These are phyloP conservation scores for Antennarius maculatus DNA, from an alignment of 2,797 vertebrate species.

Conservation along the genomic window DNA sequence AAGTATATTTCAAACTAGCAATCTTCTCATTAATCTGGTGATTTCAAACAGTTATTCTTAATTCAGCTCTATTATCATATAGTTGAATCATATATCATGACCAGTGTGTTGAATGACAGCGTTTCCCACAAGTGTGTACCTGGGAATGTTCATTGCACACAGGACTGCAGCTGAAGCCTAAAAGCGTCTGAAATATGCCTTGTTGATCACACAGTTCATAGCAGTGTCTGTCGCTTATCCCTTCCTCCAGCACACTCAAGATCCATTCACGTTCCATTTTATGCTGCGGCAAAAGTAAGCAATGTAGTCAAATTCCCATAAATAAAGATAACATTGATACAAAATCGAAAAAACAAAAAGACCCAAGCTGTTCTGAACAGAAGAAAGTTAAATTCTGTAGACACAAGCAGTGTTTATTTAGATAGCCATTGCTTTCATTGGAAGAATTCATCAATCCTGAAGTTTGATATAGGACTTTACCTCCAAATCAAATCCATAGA, in stretches of 20 bases:
- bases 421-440: conserved; percentile 10
- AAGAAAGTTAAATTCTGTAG: conserved; percentile 49
- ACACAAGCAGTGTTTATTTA: conserved; percentile 36
- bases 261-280: conserved; percentile 90
- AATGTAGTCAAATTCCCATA: conserved; percentile 9
- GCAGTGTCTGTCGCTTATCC: conserved; percentile 86
- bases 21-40: not conserved
- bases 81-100: not conserved
- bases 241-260: conserved; percentile 86
- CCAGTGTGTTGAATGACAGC: not conserved
- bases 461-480: conserved; percentile 69
- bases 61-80: not conserved
- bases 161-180: conserved; percentile 88
- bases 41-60: not conserved
- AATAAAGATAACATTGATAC: conserved; percentile 29
- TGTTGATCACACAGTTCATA: conserved; percentile 89
- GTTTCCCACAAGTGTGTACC: conserved; percentile 72
- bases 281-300: conserved; percentile 77
- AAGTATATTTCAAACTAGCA: not conserved
- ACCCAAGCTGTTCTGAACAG: conserved; percentile 22
- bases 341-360: conserved; percentile 33
- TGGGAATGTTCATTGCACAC: conserved; percentile 85
- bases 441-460: not conserved
- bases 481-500: conserved; percentile 93
- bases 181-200: conserved; percentile 86